A percentile compares a stretch with the other conserved stretches of the same genome.
phyloP scores from a whole-genome alignment of 1,140 invertebrate species.

The Aphaenogaster rudis region DNA sequence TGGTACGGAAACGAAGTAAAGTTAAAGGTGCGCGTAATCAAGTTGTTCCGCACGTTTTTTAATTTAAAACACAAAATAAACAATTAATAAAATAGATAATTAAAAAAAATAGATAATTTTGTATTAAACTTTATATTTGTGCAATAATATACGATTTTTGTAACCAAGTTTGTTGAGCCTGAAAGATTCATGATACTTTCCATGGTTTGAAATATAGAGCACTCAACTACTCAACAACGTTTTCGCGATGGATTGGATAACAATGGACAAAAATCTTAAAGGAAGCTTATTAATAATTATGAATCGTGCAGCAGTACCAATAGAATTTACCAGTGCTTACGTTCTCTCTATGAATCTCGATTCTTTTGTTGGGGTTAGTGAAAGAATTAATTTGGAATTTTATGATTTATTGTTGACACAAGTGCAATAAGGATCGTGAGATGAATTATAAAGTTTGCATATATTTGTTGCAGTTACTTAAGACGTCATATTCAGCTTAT shows the following conservation, averaged over 20 bases:
- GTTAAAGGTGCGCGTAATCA: constrained; percentile 41
- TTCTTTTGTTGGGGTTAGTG: constrained; percentile 62
- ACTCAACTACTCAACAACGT: constrained; percentile 22
- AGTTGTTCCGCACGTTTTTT: background rate
- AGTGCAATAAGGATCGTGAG: background rate
- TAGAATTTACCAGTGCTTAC: constrained; percentile 58
- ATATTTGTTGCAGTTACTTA: constrained; percentile 62
- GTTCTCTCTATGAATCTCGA: constrained; percentile 63
- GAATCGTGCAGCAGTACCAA: constrained; percentile 53
- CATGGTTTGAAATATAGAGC: constrained; percentile 40
- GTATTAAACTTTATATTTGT: background rate
- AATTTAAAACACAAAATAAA: background rate
- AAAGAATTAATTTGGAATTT: background rate
- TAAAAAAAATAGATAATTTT: background rate
- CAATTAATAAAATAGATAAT: background rate
- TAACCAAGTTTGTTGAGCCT: background rate
- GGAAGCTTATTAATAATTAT: constrained; percentile 59
- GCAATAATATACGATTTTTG: background rate
- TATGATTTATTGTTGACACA: background rate
- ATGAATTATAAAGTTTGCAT: background rate
- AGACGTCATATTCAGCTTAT: constrained; percentile 66
- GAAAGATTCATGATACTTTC: background rate
- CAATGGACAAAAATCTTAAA: background rate
- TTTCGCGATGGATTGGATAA: constrained; percentile 56
- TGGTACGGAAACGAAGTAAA: constrained; percentile 88